A percentile compares a stretch with the other conserved stretches of the same genome.
phyloP scores from a whole-genome alignment of 2,113 vertebrate species.

The Rhea americana region DNA sequence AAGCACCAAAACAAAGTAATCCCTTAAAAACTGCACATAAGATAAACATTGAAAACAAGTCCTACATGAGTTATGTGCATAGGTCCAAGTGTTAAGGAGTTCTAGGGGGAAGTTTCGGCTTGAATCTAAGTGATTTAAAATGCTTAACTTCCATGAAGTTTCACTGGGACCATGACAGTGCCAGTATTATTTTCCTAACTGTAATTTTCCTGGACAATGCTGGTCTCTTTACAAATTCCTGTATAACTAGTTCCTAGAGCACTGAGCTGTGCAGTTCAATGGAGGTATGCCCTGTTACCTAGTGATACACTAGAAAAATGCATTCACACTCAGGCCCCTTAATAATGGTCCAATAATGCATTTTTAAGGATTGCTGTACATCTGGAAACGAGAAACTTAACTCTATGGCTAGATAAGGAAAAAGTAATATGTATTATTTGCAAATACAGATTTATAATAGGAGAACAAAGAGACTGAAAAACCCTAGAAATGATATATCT shows the following conservation, averaged over 20 bases:
- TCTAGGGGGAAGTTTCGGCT: not conserved
- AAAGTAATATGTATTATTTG: not conserved
- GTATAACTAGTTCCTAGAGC: not conserved
- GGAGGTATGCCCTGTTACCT: not conserved
- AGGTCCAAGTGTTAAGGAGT: not conserved
- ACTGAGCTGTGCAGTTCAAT: not conserved
- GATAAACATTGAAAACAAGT: not conserved
- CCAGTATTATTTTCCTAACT: not conserved
- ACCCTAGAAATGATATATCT: not conserved
- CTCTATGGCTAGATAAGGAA: not conserved
- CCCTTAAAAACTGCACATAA: not conserved
- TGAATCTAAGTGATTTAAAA: not conserved
- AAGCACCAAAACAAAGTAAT: not conserved
- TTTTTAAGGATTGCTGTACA: not conserved
- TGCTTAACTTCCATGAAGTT: not conserved
- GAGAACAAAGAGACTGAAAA: not conserved
- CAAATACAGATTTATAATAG: not conserved
- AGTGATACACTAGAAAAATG: not conserved
- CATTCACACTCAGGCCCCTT: not conserved
- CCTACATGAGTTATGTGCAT: fast-evolving
- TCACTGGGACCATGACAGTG: not conserved
- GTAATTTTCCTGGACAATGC: not conserved
- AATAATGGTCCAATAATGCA: not conserved
- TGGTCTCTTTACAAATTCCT: not conserved
- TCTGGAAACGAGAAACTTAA: not conserved